A percentile compares a stretch with the other conserved stretches of the same genome.
Conservation (phyloP, 2,888 invertebrate genomes). For the Lithophane leautieri region DNA sequence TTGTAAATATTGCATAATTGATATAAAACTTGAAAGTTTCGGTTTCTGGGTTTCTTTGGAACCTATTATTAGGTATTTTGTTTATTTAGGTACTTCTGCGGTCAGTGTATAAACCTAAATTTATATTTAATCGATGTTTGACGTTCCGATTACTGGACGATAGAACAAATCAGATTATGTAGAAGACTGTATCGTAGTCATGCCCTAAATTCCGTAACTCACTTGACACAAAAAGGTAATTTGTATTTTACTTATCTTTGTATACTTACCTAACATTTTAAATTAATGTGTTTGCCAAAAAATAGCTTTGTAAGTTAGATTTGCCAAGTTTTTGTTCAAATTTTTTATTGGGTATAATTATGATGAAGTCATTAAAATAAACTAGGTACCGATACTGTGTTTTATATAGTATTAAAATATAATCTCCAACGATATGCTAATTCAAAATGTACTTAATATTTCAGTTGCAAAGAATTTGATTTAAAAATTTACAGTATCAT, state of each 20-base stretch:
- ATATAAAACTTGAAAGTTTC: background rate
- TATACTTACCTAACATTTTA: constrained; percentile 60
- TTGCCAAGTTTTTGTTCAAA: constrained; percentile 60
- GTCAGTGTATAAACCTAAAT: constrained; percentile 33
- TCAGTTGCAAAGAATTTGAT: constrained; percentile 55
- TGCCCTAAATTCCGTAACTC: constrained; percentile 30
- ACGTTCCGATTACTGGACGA: constrained; percentile 4
- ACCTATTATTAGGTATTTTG: background rate
- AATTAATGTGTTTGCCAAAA: constrained; percentile 73
- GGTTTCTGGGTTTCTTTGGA: constrained; percentile 5
- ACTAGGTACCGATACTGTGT: constrained; percentile 45
- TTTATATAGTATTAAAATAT: constrained; percentile 37
- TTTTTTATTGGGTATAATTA: constrained; percentile 59
- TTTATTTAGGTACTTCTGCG: constrained; percentile 9
- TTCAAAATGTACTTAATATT: constrained; percentile 72
- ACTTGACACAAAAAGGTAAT: constrained; percentile 38
- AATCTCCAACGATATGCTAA: constrained; percentile 59
- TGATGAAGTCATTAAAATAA: constrained; percentile 56
- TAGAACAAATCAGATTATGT: constrained; percentile 25
- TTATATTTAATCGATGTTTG: constrained; percentile 1
- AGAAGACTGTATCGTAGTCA: constrained; percentile 44
- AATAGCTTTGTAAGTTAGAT: constrained; percentile 73
- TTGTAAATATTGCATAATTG: constrained; percentile 6
- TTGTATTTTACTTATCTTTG: constrained; percentile 63
- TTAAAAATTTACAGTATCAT: constrained; percentile 60